Percentiles rank a stretch among this genome's conserved stretches.
Conservation (phyloP, 1,140 invertebrate genomes). For the Anoplolepis gracilipes region DNA sequence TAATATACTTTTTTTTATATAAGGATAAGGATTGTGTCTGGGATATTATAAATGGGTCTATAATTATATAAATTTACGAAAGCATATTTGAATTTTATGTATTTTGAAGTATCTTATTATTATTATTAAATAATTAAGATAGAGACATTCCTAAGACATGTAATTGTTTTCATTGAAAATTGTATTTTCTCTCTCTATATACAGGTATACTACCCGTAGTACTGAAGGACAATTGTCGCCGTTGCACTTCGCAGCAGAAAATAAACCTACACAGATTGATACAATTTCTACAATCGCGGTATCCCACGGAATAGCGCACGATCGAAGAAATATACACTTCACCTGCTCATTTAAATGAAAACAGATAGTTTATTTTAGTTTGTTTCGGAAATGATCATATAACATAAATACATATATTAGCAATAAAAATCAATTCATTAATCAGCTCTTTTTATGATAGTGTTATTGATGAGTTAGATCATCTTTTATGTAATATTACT, state of each 20-base stretch:
- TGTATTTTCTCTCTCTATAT: slow-evolving; percentile 71
- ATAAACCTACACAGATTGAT: slow-evolving; percentile 67
- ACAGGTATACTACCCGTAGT: slow-evolving; percentile 85
- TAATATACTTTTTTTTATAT: too few species aligned
- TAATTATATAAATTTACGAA: too few species aligned
- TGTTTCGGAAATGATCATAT: neutral
- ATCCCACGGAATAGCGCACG: slow-evolving; percentile 70
- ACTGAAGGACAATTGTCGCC: slow-evolving; percentile 68
- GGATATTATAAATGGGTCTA: too few species aligned
- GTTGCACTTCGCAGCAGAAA: slow-evolving; percentile 71
- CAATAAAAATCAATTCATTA: neutral
- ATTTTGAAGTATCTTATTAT: too few species aligned
- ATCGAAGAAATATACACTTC: slow-evolving; percentile 61
- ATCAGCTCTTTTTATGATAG: too few species aligned
- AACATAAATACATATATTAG: neutral
- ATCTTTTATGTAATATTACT: too few species aligned
- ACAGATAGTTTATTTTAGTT: neutral
- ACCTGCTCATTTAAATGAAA: neutral
- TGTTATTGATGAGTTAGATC: too few species aligned
- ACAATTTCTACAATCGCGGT: slow-evolving; percentile 66
- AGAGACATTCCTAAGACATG: too few species aligned
- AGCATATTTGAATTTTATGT: too few species aligned
- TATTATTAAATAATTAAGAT: too few species aligned
- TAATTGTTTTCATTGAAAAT: neutral
- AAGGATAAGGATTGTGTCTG: too few species aligned